Percentiles rank a stretch among this genome's conserved stretches.
These are phyloP conservation scores for Xiphophorus hellerii DNA, from an alignment of 2,113 vertebrate species.

Conservation along the genomic window DNA sequence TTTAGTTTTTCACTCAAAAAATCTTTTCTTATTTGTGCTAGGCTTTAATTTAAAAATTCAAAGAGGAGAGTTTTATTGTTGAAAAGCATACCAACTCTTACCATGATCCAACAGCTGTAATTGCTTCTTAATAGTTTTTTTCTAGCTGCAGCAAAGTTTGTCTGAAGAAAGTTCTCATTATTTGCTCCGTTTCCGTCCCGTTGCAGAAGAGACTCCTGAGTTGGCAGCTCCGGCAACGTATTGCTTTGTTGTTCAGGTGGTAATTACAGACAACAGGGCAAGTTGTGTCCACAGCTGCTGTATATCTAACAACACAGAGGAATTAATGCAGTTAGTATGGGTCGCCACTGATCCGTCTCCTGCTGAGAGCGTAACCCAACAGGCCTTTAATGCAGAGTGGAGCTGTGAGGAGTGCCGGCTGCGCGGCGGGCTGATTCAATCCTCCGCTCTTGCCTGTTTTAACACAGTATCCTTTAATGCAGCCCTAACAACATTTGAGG, in stretches of 20 bases:
- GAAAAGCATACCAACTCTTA: not conserved
- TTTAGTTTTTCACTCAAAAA: not conserved
- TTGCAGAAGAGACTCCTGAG: constrained; percentile 17
- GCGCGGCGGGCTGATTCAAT: constrained; percentile 83
- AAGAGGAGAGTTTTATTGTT: not conserved
- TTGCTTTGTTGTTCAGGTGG: constrained; percentile 68
- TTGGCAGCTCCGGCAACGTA: constrained; percentile 36
- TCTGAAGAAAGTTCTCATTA: not conserved
- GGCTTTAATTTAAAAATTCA: not conserved
- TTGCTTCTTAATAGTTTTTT: not conserved
- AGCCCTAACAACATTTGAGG: constrained; percentile 95
- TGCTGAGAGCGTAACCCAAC: constrained; percentile 75
- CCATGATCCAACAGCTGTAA: not conserved
- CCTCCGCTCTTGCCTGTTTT: constrained; percentile 86
- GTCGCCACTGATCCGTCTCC: constrained; percentile 60
- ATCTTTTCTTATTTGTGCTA: not conserved
- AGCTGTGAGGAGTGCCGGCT: constrained; percentile 81
- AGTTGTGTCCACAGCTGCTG: constrained; percentile 75
- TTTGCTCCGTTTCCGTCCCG: not conserved
- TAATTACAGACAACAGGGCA: constrained; percentile 68
- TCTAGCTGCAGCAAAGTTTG: not conserved
- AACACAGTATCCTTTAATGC: constrained; percentile 94
- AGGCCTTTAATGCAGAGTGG: constrained; percentile 87
- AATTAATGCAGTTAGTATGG: constrained; percentile 75
- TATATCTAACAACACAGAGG: constrained; percentile 75